Evolutionary conservation across 1,140 invertebrate genomes (phyloP), one percentile per base, ranked within the genome.

Genomic region (Lasioglossum albipes): DNA sequence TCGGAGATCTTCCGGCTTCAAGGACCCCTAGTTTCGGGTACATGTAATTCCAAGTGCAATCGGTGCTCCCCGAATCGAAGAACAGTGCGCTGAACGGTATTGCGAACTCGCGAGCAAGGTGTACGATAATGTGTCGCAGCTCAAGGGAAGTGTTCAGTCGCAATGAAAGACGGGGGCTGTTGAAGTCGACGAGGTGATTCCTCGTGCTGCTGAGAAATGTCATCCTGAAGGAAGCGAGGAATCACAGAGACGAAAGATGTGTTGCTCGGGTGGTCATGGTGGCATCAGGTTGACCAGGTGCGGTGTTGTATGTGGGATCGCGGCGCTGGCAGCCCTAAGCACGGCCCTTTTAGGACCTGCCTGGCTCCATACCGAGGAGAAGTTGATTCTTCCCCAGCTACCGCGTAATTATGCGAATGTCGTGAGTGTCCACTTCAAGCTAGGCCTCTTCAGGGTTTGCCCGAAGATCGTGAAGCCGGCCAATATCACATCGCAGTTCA

Each of bases 351-450:
- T 93, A 42, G 92, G 92, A 4, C 92, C 93, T 5, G 92, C 92
- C 9, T 93, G 93, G 92, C 88, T 93, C 20, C 92, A 93, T 67
- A 93, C 93, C 31, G 93, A 93, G 68, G 93, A 93, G 72, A 90
- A 90, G 81, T 81, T 93, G 22, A 84, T 85, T 41, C 71, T 89
- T 66, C 89, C 91, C 3, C 85, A 91, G 68, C 42, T 91, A 20
- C 84, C 90, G 2, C 84, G 89, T 20, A 91, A 90, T 71, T 79
- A 88, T 20, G 82, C 88, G 2, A 80, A 82, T 27, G 71, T 80
- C 9, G 90, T 92, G 74, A 93, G 87, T 42, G 92, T 93, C 13
- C 89, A 73, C 57, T 93, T 93, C 87, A 93, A 93, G 72, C 88
- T 93, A 22, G 92, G 93, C 4, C 90, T 93, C 59, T 93, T 93